Evolutionary conservation across 2,797 vertebrate genomes (phyloP).

Genomic region (Dendrocincla fuliginosa): DNA sequence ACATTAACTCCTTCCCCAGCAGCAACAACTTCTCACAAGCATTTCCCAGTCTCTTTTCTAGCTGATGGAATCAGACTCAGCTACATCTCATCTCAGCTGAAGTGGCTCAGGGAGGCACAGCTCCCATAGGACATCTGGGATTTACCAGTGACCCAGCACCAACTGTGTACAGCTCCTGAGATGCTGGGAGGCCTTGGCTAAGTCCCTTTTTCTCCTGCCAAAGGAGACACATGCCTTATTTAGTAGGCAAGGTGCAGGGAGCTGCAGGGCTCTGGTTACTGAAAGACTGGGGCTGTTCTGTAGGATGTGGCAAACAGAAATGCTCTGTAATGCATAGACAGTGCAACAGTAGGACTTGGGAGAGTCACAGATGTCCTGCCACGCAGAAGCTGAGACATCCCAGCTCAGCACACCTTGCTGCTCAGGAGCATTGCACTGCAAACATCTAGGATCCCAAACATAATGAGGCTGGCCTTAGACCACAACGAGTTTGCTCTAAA

Average conservation of each 20-base stretch:
- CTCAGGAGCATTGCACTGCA: background rate
- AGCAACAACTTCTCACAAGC: background rate
- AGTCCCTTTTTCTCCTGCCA: background rate
- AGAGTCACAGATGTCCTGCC: background rate
- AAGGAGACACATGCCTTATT: background rate
- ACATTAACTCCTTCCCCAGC: background rate
- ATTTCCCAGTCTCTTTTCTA: background rate
- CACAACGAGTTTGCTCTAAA: background rate
- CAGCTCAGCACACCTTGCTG: no score
- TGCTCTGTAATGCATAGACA: fast-evolving
- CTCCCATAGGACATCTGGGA: background rate
- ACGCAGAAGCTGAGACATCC: background rate
- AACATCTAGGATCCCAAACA: background rate
- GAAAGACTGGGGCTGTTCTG: background rate
- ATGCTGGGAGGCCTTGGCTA: background rate
- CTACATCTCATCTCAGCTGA: background rate
- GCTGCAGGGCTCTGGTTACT: background rate
- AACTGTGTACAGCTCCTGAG: background rate
- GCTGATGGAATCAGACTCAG: background rate
- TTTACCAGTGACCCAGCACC: background rate
- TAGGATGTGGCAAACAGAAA: background rate
- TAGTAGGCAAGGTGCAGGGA: background rate
- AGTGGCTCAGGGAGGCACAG: background rate
- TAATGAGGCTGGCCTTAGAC: background rate
- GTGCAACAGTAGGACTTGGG: background rate